phyloP scores from a whole-genome alignment of 2,113 vertebrate species.

The Notothenia rossii region DNA sequence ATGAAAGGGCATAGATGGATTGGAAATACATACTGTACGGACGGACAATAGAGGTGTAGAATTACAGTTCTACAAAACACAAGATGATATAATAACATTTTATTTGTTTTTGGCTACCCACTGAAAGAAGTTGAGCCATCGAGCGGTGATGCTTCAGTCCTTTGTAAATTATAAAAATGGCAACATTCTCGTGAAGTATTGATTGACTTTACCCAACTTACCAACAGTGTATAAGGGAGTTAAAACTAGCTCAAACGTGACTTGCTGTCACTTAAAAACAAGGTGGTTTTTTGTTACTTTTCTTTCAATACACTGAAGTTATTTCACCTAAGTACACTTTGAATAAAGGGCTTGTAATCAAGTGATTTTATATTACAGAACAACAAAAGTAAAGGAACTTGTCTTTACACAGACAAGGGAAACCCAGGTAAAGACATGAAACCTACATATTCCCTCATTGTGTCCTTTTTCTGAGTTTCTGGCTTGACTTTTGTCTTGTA shows the following conservation, averaged over 20 bases:
- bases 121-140: too few species aligned
- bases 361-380: neutral
- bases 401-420: too few species aligned
- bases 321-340: neutral
- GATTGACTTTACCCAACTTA: neutral
- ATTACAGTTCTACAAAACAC: too few species aligned
- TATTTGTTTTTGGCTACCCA: too few species aligned
- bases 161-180: too few species aligned
- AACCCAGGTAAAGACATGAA: neutral
- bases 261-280: neutral
- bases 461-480: constrained; percentile 19
- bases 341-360: neutral
- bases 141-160: too few species aligned
- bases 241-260: neutral
- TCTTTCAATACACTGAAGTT: neutral
- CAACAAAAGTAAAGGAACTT: neutral
- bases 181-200: neutral
- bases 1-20: too few species aligned
- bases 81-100: too few species aligned
- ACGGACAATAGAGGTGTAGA: too few species aligned
- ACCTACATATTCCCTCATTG: neutral
- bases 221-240: neutral
- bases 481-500: constrained; percentile 7
- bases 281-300: too few species aligned
- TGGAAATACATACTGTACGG: too few species aligned